These are phyloP conservation scores for Agonopterix subpropinquella DNA, from an alignment of 2,888 invertebrate species.

Conservation along the genomic window DNA sequence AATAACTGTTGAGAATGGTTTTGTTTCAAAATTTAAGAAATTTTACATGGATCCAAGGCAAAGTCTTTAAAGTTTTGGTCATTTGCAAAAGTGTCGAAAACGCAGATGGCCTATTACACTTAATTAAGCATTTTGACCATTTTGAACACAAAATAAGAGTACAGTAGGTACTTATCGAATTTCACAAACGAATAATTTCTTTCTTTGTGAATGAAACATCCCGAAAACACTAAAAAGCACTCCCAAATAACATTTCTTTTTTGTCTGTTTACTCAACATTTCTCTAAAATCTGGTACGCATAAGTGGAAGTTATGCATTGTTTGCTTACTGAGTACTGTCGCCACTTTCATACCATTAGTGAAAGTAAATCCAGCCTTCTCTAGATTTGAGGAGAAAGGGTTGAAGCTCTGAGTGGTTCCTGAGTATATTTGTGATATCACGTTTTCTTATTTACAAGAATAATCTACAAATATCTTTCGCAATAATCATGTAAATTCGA, in stretches of 20 bases:
- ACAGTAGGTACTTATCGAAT: no score
- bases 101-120: no score
- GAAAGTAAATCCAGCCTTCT: slow-evolving; percentile 33
- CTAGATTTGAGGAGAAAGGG: slow-evolving; percentile 23
- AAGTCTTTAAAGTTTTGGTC: no score
- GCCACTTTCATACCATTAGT: slow-evolving; percentile 40
- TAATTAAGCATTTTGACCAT: no score
- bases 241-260: slow-evolving; percentile 7
- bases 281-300: slow-evolving; percentile 24
- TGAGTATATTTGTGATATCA: background rate
- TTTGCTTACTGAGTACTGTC: slow-evolving; percentile 34
- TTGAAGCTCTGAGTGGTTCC: slow-evolving; percentile 7
- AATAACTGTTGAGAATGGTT: no score
- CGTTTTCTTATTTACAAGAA: background rate
- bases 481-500: no score
- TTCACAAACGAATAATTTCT: background rate
- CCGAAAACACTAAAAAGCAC: slow-evolving; percentile 3
- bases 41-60: no score
- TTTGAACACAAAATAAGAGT: no score
- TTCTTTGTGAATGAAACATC: slow-evolving; percentile 12
- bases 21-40: no score
- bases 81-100: no score
- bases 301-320: slow-evolving; percentile 37
- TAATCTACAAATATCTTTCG: no score
- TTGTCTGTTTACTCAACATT: slow-evolving; percentile 11